Evolutionary conservation across 2,888 invertebrate species (phyloP), one percentile per base, ranked within the genome.

Genomic region (Lepetodrilus schrolli): DNA sequence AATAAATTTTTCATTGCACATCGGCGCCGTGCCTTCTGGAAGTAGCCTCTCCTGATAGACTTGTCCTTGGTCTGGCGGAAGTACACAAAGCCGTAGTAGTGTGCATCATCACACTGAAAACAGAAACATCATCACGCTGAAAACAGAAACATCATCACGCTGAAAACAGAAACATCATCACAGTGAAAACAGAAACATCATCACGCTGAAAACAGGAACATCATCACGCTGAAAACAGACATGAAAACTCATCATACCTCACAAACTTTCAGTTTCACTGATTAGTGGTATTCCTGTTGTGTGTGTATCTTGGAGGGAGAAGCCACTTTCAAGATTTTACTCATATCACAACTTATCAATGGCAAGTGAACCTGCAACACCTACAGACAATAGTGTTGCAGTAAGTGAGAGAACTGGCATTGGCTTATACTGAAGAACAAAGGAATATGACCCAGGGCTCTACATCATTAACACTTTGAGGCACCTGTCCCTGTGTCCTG

Each of bases 11-110:
- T n/a, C n/a, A n/a, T n/a, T n/a, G n/a, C n/a, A n/a, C n/a, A n/a
- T n/a, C n/a, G 38, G 13, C 8, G n/a, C 10, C 4, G 81, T 87
- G 94, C 95, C 93, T 99, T 99, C 92, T 99, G 99, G 92, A 99
- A 99, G 91, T 99, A 99, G 47, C 99, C 99, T 86, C 99, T 93
- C 47, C 97, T 96, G 83, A 99, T 92, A 43, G 87, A 84, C 77
- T 93, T 98, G 79, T 90, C 91, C 83, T 90, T 90, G 72, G 88
- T 90, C 82, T 91, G 99, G 80, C 99, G 94, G 92, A 99, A 99
- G 91, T 98, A 99, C 4, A 99, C 99, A 92, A 96, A 99, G 74
- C 99, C 99, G 94, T 96, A 98, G 88, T 95, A 96, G 92, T 96
- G 96, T 76, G 95, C 94, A 72, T 83, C 83, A 73, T 90, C 90